Percentiles rank a stretch among this genome's conserved stretches.
Evolutionary conservation across 2,797 vertebrate genomes (phyloP).

Genomic region (Selene dorsalis): DNA sequence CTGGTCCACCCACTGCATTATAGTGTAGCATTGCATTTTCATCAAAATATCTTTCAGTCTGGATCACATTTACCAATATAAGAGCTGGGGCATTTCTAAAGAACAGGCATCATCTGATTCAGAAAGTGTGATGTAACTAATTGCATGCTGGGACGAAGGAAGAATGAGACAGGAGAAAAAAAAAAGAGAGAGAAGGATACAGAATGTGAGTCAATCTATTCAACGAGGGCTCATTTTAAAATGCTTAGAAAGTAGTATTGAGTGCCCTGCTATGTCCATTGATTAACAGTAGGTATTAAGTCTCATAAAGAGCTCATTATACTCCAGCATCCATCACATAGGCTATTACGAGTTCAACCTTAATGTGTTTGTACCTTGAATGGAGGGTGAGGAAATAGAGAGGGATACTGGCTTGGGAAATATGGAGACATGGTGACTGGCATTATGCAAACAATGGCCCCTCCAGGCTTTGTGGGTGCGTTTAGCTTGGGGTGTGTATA

Average conservation of each 20-base stretch:
- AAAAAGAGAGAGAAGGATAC: constrained; percentile 76
- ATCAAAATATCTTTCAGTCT: constrained; percentile 52
- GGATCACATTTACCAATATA: constrained; percentile 50
- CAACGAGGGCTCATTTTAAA: constrained; percentile 93
- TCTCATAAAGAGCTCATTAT: constrained; percentile 92
- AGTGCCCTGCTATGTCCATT: constrained; percentile 90
- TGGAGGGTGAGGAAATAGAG: constrained; percentile 67
- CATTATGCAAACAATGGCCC: constrained; percentile 48
- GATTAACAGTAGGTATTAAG: constrained; percentile 96
- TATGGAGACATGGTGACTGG: constrained; percentile 55
- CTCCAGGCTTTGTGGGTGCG: constrained; percentile 25
- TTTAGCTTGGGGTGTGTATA: constrained; percentile 6
- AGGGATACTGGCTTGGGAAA: constrained; percentile 57
- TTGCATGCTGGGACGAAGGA: constrained; percentile 84
- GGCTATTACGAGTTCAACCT: constrained; percentile 84
- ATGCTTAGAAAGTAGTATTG: constrained; percentile 91
- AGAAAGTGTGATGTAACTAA: constrained; percentile 87
- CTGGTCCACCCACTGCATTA: constrained; percentile 67
- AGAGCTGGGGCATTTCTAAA: constrained; percentile 47
- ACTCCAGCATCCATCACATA: constrained; percentile 86
- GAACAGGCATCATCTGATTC: constrained; percentile 77
- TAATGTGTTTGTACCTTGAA: constrained; percentile 81
- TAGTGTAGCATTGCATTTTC: constrained; percentile 51
- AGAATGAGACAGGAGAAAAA: constrained; percentile 82
- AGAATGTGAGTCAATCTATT: constrained; percentile 89